Base-by-base conservation (phyloP, 2,113 vertebrate genomes). In the Laticauda colubrina region DNA sequence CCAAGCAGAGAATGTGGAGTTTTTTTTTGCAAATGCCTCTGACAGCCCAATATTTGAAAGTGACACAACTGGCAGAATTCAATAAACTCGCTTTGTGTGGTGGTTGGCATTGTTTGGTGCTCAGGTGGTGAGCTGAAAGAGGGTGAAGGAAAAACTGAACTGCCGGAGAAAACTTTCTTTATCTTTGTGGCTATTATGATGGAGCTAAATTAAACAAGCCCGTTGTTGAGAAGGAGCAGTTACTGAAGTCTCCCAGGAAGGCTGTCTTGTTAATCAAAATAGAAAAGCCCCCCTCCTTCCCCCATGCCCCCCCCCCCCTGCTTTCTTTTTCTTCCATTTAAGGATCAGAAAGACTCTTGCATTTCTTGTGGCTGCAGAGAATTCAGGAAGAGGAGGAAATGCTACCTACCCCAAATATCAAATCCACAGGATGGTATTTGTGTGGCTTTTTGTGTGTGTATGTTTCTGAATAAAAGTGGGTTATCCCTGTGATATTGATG, bases 231-330 rank as follows among this genome's bases (percentile, higher is more conserved):
- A 91, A 87, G 85, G 48, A 88, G 53, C 85, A 48, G 81, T 55
- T 55, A 39, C 34, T 88, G n/a, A 88, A 26, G 43, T 87, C 48
- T 93, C 94, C 88, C 1, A 0, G 90, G 93, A 91, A 95, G 85
- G 34, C 75, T 90, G 3, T 21, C 75, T 87, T 96, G 91, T 89
- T 96, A 54, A 95, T 95, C 93, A 92, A 93, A 96, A 93, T 87
- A 69, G 85, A 94, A 7, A 86, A 56, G 26, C 48, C 91, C 90
- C 81, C 0, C 0, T 89, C 92, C 12, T 7, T 2, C 3, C 45
- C 8, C 8, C 34, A 39, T 39, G 34, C 34, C 34, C n/a, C 54
- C 3, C n/a, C n/a, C n/a, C n/a, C n/a, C n/a, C n/a, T n/a, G 0
- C n/a, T 61, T 61, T 26, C 48, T 91, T 92, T 10, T 94, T 93